A percentile compares a stretch with the other conserved stretches of the same genome.
These are phyloP conservation scores for Chrysochloris asiatica DNA, from an alignment of 2,113 vertebrate genomes.

Conservation along the genomic window DNA sequence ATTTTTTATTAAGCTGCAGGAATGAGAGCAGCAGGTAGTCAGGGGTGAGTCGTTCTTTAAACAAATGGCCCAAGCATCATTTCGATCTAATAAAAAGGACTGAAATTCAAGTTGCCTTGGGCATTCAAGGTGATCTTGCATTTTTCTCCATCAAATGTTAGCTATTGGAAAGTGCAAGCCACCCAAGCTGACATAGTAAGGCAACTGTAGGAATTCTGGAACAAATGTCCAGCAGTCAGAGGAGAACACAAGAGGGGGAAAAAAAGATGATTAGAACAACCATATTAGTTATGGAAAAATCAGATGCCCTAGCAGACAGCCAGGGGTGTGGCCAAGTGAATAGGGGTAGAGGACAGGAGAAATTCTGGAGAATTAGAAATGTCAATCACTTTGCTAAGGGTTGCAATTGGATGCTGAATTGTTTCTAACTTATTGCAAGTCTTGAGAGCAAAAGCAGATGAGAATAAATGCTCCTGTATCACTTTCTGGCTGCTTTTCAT, in stretches of 20 bases:
- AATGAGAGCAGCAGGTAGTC: slow-evolving; percentile 34
- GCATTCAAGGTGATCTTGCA: background rate
- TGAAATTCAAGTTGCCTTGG: background rate
- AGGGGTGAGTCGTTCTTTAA: background rate
- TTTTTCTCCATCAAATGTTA: background rate
- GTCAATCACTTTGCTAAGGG: slow-evolving; percentile 61
- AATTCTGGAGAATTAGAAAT: slow-evolving; percentile 70
- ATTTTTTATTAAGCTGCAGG: background rate
- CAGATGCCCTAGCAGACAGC: slow-evolving; percentile 64
- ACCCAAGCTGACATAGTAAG: background rate
- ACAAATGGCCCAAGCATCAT: background rate
- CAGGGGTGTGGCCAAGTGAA: slow-evolving; percentile 42
- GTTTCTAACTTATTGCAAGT: slow-evolving; percentile 53
- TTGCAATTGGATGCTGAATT: slow-evolving; percentile 33
- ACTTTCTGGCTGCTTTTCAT: slow-evolving; percentile 49
- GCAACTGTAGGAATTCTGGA: background rate
- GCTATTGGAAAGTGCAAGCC: background rate
- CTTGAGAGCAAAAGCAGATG: slow-evolving; percentile 67
- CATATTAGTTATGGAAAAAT: slow-evolving; percentile 57
- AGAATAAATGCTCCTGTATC: slow-evolving; percentile 23
- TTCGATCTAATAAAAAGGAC: background rate
- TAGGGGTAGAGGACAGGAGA: slow-evolving; percentile 45
- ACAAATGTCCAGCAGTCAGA: background rate
- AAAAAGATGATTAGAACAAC: slow-evolving; percentile 4
- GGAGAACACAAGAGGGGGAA: slow-evolving; percentile 33